A percentile compares a stretch with the other conserved stretches of the same genome.
Evolutionary conservation across 2,888 invertebrate genomes (phyloP).

Genomic region (Serripes groenlandicus): DNA sequence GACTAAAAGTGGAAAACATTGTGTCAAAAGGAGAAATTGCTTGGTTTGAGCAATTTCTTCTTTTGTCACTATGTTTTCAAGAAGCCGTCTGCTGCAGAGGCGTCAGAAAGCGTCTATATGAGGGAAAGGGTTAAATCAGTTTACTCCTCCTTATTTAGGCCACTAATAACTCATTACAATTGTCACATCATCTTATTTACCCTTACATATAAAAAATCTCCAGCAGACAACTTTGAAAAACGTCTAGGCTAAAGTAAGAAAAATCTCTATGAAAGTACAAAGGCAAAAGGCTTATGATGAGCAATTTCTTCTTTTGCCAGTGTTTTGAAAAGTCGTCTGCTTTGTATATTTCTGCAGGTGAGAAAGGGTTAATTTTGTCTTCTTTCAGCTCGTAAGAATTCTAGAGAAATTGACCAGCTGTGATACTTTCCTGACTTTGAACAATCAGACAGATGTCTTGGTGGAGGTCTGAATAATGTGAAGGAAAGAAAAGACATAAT

Average conservation of each 20-base stretch:
- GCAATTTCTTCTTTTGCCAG: not conserved
- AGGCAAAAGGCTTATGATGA: not conserved
- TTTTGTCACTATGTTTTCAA: too few relatives aligned
- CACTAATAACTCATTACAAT: not conserved
- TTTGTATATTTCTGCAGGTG: too few relatives aligned
- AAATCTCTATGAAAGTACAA: not conserved
- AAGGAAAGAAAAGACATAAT: too few relatives aligned
- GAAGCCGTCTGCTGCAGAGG: too few relatives aligned
- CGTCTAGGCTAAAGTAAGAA: not conserved
- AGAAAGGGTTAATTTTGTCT: not conserved
- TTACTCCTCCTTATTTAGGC: too few relatives aligned
- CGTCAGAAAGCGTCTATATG: too few relatives aligned
- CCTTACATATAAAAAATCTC: not conserved
- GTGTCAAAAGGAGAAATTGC: too few relatives aligned
- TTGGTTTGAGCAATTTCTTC: too few relatives aligned
- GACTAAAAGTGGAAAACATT: too few relatives aligned
- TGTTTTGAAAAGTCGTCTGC: not conserved
- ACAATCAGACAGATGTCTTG: constrained; percentile 4
- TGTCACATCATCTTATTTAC: too few relatives aligned
- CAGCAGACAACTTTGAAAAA: not conserved
- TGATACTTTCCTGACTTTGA: constrained; percentile 43
- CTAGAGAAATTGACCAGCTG: constrained; percentile 72
- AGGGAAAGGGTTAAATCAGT: too few relatives aligned
- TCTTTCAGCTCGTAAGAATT: constrained; percentile 72
- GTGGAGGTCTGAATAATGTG: too few relatives aligned